Percentiles rank a stretch among this genome's conserved stretches.
phyloP scores from a whole-genome alignment of 2,797 vertebrate species.

The Tinamus major region DNA sequence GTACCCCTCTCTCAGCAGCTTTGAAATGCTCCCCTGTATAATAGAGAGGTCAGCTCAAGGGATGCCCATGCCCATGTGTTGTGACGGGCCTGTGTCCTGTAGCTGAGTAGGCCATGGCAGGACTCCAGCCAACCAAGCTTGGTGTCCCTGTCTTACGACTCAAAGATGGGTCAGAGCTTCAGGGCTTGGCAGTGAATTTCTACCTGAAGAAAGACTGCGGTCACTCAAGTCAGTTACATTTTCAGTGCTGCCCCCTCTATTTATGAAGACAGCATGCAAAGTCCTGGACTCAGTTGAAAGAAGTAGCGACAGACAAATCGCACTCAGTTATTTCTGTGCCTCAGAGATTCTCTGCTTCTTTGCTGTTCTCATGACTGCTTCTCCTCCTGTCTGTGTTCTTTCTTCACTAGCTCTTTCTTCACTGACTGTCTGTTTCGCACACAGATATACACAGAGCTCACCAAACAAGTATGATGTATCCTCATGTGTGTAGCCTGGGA shows the following conservation, averaged over 20 bases:
- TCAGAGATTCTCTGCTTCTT: not conserved
- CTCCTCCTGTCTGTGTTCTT: not conserved
- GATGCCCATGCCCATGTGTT: accelerated
- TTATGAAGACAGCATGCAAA: not conserved
- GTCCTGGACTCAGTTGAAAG: not conserved
- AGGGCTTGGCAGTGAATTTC: not conserved
- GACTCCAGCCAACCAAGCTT: not conserved
- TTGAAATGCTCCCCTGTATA: not conserved
- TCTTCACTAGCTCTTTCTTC: not conserved
- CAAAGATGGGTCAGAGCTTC: not conserved
- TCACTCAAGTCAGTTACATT: not conserved
- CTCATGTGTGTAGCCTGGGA: not conserved
- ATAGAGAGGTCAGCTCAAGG: not conserved
- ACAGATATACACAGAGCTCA: accelerated
- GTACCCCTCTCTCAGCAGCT: not conserved
- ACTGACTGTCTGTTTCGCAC: not conserved
- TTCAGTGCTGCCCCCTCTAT: not conserved
- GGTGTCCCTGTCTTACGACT: not conserved
- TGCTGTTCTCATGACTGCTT: not conserved
- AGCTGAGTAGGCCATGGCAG: not conserved
- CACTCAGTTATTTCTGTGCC: not conserved
- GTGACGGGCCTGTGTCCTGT: not conserved
- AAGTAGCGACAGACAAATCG: not conserved
- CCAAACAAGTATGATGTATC: not conserved
- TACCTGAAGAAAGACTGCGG: not conserved